phyloP scores from a whole-genome alignment of 2,888 invertebrate species.

The Coremacera marginata region DNA sequence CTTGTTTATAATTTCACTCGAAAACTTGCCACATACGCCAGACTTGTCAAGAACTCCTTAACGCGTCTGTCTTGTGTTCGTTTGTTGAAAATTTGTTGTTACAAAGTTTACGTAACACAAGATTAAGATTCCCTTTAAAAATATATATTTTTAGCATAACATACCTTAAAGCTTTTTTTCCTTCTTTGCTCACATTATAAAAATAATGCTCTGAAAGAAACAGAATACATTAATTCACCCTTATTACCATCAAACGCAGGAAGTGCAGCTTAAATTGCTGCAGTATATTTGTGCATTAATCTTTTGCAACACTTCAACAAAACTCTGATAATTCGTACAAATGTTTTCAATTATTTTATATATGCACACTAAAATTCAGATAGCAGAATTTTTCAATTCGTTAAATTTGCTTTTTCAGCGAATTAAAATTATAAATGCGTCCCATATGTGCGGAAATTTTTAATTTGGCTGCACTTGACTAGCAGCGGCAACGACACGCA shows the following conservation, averaged over 20 bases:
- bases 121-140: too few relatives aligned
- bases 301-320: not conserved
- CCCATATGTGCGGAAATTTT: constrained; percentile 11
- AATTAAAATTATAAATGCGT: not conserved
- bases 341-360: not conserved
- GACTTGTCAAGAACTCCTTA: too few relatives aligned
- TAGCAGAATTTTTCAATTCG: not conserved
- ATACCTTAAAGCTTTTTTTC: too few relatives aligned
- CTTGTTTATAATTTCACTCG: too few relatives aligned
- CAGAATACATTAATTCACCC: too few relatives aligned
- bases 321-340: not conserved
- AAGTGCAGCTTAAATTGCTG: not conserved
- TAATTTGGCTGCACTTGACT: constrained; percentile 21
- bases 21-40: too few relatives aligned
- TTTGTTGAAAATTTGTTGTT: too few relatives aligned
- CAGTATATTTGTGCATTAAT: not conserved
- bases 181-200: too few relatives aligned
- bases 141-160: too few relatives aligned
- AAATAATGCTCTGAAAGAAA: too few relatives aligned
- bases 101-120: too few relatives aligned
- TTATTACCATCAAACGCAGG: not conserved
- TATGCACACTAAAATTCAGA: not conserved
- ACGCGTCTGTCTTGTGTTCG: too few relatives aligned
- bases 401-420: not conserved
- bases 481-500: constrained; percentile 28